These are phyloP conservation scores for Drosophila sp. DNA, from an alignment of 1,140 invertebrate species.

Conservation along the genomic window DNA sequence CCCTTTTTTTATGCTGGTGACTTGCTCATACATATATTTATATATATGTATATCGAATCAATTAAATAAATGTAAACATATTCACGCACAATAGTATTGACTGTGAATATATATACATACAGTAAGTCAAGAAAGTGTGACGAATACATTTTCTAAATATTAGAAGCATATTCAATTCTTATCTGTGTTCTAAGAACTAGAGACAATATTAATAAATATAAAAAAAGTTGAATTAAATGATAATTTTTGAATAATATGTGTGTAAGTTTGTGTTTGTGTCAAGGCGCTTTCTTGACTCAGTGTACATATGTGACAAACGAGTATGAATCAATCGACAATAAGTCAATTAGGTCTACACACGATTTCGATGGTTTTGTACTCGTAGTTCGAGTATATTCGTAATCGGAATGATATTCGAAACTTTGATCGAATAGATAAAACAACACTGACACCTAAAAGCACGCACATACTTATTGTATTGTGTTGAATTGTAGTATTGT, in stretches of 20 bases:
- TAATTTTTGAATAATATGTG: too few relatives aligned
- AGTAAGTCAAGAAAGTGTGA: too few relatives aligned
- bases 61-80: background rate
- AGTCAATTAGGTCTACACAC: background rate
- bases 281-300: background rate
- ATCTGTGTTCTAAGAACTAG: too few relatives aligned
- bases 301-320: constrained; percentile 4
- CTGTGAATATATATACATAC: background rate
- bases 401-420: constrained; percentile 9
- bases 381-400: background rate
- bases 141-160: too few relatives aligned
- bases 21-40: too few relatives aligned
- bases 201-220: too few relatives aligned
- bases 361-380: background rate
- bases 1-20: too few relatives aligned
- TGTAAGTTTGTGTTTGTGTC: too few relatives aligned
- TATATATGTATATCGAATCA: too few relatives aligned
- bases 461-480: constrained; percentile 16
- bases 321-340: constrained; percentile 10
- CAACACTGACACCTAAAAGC: constrained; percentile 27
- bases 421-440: constrained; percentile 9
- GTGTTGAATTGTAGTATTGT: background rate
- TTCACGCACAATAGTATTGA: background rate
- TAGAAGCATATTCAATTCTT: too few relatives aligned
- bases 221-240: too few relatives aligned